Evolutionary conservation across 2,113 vertebrate genomes (phyloP).

Genomic region (Cinclus mexicanus): DNA sequence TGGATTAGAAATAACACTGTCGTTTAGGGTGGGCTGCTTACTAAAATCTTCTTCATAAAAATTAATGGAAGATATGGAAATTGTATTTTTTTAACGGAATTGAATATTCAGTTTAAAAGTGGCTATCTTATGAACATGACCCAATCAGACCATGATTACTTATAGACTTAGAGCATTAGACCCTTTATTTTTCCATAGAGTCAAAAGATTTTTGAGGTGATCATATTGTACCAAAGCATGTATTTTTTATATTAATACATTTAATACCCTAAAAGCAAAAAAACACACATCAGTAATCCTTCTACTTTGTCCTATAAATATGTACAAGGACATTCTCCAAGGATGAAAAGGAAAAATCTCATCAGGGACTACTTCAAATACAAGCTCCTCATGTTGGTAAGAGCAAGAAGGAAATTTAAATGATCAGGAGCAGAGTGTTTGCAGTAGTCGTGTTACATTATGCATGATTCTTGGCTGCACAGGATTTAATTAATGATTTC

Average conservation of each 20-base stretch:
- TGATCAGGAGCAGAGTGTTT: not conserved
- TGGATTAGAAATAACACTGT: not conserved
- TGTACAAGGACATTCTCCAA: slow-evolving; percentile 12
- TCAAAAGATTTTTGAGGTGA: not conserved
- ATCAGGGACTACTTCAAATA: slow-evolving; percentile 48
- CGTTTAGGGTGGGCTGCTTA: not conserved
- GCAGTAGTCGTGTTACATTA: slow-evolving; percentile 52
- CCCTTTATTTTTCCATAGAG: not conserved
- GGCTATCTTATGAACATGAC: accelerated
- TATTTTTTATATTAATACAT: not conserved
- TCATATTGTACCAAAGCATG: not conserved
- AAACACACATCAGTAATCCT: not conserved
- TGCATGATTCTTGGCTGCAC: slow-evolving; percentile 41
- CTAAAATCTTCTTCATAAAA: not conserved
- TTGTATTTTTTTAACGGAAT: not conserved
- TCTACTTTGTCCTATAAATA: slow-evolving; percentile 33
- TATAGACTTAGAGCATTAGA: not conserved
- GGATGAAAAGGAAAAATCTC: slow-evolving; percentile 25
- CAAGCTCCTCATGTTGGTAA: not conserved
- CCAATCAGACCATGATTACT: not conserved
- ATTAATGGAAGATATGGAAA: not conserved
- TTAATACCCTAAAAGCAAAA: slow-evolving; percentile 14
- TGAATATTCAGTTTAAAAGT: not conserved
- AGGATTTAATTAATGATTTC: slow-evolving; percentile 43
- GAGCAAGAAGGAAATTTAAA: slow-evolving; percentile 45